Base-by-base conservation (phyloP, 53 echinoderm and acorn worm species). In the Temnopleurus reevesii region DNA sequence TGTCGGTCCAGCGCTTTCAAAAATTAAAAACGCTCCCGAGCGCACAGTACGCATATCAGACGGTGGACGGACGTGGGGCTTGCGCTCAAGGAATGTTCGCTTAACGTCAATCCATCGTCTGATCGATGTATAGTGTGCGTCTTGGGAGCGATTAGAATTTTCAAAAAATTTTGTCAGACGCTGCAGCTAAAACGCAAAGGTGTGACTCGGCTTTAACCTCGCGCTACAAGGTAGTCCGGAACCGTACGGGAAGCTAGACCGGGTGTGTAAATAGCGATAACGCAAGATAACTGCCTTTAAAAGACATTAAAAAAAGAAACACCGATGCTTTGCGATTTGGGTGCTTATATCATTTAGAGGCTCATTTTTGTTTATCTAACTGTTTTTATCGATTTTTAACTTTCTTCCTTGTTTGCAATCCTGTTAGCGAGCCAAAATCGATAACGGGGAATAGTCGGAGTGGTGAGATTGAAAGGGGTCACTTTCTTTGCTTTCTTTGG, bases 251-350 rank as follows among this genome's bases (percentile, higher is more conserved):
- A 83, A 83, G 83, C 55, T 7, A 24, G 55, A 55, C 35, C 83
- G 35, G 55, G 83, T 83, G 83, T 83, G 83, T 55, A 83, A 83
- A 83, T 55, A 83, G 36, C 55, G 83, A 83, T 83, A 83, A 83
- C 83, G 83, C 34, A 28, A 26, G 51, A 79, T 12, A 83, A 55
- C 55, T 83, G 83, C 36, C 83, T 83, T 83, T 83, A 38, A 83
- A 83, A 83, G 30, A 35, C 83, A 83, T 83, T 83, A 83, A 55
- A 83, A 55, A 47, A 13, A 59, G 53, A 51, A 3, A 41, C 21
- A 38, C 41, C 71, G 2, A 41, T 38, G 71, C 71, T 38, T 71
- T 27, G 71, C 71, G 41, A 41, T 38, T 71, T 71, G 2, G 71
- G 24, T 71, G 41, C 41, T 38, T 43, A 5, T 4, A n/a, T n/a